Percentiles rank a stretch among this genome's conserved stretches.
Conservation (phyloP, 2,888 invertebrate species). For the Platypus cylindrus region DNA sequence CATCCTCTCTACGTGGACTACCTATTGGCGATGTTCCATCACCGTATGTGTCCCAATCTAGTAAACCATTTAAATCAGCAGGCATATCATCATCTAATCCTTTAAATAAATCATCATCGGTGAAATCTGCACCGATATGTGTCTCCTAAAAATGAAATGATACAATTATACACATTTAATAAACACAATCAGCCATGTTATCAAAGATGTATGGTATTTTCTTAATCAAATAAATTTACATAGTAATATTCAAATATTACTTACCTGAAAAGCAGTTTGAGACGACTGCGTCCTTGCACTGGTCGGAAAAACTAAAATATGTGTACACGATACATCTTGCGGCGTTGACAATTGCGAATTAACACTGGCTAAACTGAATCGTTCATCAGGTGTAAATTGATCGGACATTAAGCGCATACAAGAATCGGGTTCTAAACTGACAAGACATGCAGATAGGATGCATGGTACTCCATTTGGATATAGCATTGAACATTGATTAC, state of each 20-base stretch:
- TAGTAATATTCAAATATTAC: neutral
- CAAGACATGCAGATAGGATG: conserved; percentile 94
- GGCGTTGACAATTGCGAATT: conserved; percentile 89
- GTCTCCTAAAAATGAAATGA: conserved; percentile 35
- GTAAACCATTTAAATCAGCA: conserved; percentile 61
- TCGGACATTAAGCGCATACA: conserved; percentile 85
- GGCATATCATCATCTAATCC: conserved; percentile 37
- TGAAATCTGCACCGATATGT: conserved; percentile 52
- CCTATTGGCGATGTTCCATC: conserved; percentile 45
- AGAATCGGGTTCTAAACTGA: conserved; percentile 49
- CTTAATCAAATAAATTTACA: neutral
- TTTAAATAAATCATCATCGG: conserved; percentile 52
- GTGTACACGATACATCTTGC: conserved; percentile 91
- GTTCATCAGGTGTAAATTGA: conserved; percentile 90
- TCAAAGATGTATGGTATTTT: neutral
- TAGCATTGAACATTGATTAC: conserved; percentile 75
- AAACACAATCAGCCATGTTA: no score
- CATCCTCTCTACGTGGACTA: conserved; percentile 20
- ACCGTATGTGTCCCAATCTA: conserved; percentile 48
- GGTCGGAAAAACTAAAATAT: conserved; percentile 96
- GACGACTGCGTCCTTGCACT: conserved; percentile 84
- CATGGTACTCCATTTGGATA: conserved; percentile 75
- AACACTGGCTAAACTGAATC: conserved; percentile 69
- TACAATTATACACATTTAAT: neutral
- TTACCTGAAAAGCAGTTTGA: conserved; percentile 49